Conservation (phyloP, 1,140 invertebrate species). For the Telenomus remus region DNA sequence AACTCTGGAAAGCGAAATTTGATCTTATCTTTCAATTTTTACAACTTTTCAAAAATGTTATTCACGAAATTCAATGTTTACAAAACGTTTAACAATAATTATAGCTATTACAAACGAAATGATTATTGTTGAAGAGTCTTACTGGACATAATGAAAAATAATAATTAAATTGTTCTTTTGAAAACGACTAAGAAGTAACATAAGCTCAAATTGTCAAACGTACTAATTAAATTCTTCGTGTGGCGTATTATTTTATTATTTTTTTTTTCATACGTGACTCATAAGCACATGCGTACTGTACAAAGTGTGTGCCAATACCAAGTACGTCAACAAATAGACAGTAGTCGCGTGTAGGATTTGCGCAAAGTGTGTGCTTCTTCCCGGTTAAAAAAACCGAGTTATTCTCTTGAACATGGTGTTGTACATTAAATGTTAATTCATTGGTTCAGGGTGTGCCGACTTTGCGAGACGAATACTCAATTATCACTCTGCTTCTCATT, state of each 20-base stretch:
- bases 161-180: too few species aligned
- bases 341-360: conserved; percentile 12
- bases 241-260: background rate
- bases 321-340: background rate
- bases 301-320: conserved; percentile 5
- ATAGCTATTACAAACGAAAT: too few species aligned
- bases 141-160: too few species aligned
- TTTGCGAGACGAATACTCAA: background rate
- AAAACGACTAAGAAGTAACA: too few species aligned
- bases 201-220: too few species aligned
- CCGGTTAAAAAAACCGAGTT: conserved; percentile 8
- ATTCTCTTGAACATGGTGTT: background rate
- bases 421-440: background rate
- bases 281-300: background rate
- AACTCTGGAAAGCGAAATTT: too few species aligned
- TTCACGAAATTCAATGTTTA: too few species aligned
- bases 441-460: too few species aligned
- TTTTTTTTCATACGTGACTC: conserved; percentile 17
- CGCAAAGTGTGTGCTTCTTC: conserved; percentile 11
- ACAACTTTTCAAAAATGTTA: too few species aligned
- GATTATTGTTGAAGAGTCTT: too few species aligned
- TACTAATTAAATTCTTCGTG: background rate
- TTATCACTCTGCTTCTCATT: conserved; percentile 9
- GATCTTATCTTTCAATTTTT: too few species aligned
- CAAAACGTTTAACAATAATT: too few species aligned